Evolutionary conservation across 2,888 invertebrate species (phyloP).

Genomic region (Branchipolynoe longqiensis): DNA sequence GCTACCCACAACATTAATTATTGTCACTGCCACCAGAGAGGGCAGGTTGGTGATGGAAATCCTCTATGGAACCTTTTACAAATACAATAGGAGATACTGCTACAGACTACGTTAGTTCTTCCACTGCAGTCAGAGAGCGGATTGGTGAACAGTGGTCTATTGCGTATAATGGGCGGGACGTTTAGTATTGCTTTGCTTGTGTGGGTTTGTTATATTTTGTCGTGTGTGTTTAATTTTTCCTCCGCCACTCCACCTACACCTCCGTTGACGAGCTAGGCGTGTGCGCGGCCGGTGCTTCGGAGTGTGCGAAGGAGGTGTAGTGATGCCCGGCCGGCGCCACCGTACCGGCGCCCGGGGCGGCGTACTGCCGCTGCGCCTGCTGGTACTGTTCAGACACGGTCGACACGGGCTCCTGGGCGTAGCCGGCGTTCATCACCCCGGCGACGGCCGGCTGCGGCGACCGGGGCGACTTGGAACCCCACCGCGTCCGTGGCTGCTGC

Average conservation of each 20-base stretch:
- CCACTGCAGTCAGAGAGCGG: no score
- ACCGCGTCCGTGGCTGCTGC: conserved; percentile 4
- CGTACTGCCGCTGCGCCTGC: not conserved
- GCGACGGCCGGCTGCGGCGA: not conserved
- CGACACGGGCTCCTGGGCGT: conserved; percentile 25
- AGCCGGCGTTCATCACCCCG: not conserved
- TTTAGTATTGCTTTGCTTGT: no score
- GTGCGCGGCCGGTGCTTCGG: not conserved
- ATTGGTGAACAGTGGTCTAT: no score
- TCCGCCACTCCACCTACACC: conserved; percentile 18
- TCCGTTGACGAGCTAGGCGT: conserved; percentile 52
- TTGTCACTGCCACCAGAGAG: no score
- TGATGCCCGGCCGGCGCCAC: not conserved
- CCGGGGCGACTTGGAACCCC: conserved; percentile 41
- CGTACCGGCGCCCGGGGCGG: not conserved
- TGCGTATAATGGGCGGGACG: no score
- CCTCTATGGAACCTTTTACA: no score
- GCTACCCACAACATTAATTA: no score
- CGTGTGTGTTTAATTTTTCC: no score
- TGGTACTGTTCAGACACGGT: conserved; percentile 41
- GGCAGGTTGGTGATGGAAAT: no score
- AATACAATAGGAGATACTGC: no score
- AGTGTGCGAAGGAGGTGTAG: conserved; percentile 41
- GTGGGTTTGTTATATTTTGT: no score
- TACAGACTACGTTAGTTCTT: no score